phyloP scores from a whole-genome alignment of 1,140 invertebrate genomes.

The Cardiocondyla obscurior region DNA sequence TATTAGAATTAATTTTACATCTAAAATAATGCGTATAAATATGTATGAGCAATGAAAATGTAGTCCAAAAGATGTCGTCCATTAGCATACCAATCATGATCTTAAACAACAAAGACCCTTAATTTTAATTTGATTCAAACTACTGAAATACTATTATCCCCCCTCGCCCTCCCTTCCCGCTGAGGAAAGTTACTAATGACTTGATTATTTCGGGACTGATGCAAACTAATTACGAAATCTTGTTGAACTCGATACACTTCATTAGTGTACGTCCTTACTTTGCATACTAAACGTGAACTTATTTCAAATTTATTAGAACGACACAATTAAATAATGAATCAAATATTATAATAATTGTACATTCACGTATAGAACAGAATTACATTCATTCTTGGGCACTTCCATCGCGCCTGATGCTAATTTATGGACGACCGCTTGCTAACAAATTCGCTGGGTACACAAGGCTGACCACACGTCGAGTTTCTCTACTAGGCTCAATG shows the following conservation, averaged over 20 bases:
- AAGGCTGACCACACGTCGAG: slow-evolving; percentile 18
- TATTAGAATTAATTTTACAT: too few relatives aligned
- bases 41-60: too few relatives aligned
- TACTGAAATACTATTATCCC: slow-evolving; percentile 41
- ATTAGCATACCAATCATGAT: slow-evolving; percentile 23
- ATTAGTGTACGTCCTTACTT: not conserved
- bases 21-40: too few relatives aligned
- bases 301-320: not conserved
- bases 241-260: not conserved
- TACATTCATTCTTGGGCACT: not conserved
- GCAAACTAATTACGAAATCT: not conserved
- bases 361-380: slow-evolving; percentile 6
- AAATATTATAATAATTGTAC: too few relatives aligned
- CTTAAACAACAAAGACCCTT: slow-evolving; percentile 19
- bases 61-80: too few relatives aligned
- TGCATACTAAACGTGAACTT: not conserved
- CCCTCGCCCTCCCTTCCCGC: too few relatives aligned
- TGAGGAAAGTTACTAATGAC: slow-evolving; percentile 14
- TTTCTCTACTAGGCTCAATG: not conserved
- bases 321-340: too few relatives aligned
- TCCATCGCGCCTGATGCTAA: slow-evolving; percentile 28
- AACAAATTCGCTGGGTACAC: slow-evolving; percentile 25
- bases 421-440: slow-evolving; percentile 33
- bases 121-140: slow-evolving; percentile 34
- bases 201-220: slow-evolving; percentile 20